Percentiles rank a stretch among this genome's conserved stretches.
Conservation (phyloP, 2,888 invertebrate species). For the Drosophila aldrichi region DNA sequence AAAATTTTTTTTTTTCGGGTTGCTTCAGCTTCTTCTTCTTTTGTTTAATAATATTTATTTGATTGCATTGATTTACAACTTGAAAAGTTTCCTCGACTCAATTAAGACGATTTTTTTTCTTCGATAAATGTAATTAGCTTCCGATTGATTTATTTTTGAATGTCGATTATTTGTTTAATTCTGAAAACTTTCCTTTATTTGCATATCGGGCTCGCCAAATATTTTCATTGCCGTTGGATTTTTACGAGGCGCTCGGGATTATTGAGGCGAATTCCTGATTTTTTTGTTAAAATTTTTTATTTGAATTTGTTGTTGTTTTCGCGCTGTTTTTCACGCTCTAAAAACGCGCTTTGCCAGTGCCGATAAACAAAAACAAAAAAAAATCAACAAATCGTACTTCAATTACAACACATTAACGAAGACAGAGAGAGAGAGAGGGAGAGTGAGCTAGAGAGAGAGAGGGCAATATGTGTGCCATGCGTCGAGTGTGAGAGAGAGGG, state of each 20-base stretch:
- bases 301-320: neutral
- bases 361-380: constrained; percentile 35
- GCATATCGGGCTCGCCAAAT: neutral
- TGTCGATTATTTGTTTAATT: constrained; percentile 10
- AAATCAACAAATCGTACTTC: constrained; percentile 5
- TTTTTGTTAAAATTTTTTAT: neutral
- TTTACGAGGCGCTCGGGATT: constrained; percentile 4
- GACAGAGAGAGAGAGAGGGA: neutral
- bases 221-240: constrained; percentile 13
- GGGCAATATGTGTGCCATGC: neutral
- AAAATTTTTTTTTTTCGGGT: neutral
- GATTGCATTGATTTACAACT: neutral
- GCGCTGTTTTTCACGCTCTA: constrained; percentile 35
- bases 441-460: neutral
- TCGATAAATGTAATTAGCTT: constrained; percentile 12
- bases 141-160: constrained; percentile 7
- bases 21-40: neutral
- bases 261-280: constrained; percentile 1
- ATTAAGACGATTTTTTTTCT: neutral
- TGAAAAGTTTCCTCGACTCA: constrained; percentile 20
- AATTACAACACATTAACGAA: constrained; percentile 14
- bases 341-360: constrained; percentile 27
- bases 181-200: constrained; percentile 3
- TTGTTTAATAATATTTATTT: constrained; percentile 18
- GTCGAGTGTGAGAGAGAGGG: neutral